Evolutionary conservation across 2,888 invertebrate species (phyloP).

Genomic region (Xanthia togata): DNA sequence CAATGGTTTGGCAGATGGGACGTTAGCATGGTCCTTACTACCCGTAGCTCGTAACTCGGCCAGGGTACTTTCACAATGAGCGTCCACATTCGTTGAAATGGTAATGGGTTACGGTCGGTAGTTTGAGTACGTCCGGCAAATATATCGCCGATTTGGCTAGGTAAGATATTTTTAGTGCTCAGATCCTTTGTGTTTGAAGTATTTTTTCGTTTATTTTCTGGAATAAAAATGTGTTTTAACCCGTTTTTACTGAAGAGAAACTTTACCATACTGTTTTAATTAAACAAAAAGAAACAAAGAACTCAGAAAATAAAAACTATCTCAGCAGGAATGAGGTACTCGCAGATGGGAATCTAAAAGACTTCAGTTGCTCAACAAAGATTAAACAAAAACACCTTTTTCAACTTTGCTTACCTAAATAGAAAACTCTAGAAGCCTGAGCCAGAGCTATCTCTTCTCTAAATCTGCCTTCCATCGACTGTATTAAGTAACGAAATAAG

Average conservation of each 20-base stretch:
- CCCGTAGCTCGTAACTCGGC: conserved; percentile 76
- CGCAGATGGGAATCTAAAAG: conserved; percentile 42
- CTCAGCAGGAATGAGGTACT: conserved; percentile 13
- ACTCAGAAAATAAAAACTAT: conserved; percentile 40
- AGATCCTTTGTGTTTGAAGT: conserved; percentile 47
- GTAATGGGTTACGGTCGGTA: conserved; percentile 76
- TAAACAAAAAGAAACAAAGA: conserved; percentile 5
- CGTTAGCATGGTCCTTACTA: conserved; percentile 58
- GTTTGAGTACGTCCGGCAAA: conserved; percentile 71
- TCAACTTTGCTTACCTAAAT: conserved; percentile 47
- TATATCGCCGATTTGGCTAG: conserved; percentile 66
- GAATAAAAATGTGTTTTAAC: conserved; percentile 34
- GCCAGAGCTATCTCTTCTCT: conserved; percentile 67
- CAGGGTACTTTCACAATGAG: conserved; percentile 77
- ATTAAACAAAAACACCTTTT: conserved; percentile 32
- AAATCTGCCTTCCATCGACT: conserved; percentile 72
- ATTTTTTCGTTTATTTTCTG: conserved; percentile 37
- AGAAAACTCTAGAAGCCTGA: conserved; percentile 48
- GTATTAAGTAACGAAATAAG: conserved; percentile 76
- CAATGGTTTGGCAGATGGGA: conserved; percentile 64
- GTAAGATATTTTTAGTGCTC: conserved; percentile 63
- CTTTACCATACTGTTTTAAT: conserved; percentile 5
- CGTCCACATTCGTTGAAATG: conserved; percentile 77
- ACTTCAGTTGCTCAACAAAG: conserved; percentile 39
- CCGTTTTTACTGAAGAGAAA: conserved; percentile 10